Percentiles rank a stretch among this genome's conserved stretches.
phyloP scores from a whole-genome alignment of 2,797 vertebrate genomes.

The Brotula barbata region DNA sequence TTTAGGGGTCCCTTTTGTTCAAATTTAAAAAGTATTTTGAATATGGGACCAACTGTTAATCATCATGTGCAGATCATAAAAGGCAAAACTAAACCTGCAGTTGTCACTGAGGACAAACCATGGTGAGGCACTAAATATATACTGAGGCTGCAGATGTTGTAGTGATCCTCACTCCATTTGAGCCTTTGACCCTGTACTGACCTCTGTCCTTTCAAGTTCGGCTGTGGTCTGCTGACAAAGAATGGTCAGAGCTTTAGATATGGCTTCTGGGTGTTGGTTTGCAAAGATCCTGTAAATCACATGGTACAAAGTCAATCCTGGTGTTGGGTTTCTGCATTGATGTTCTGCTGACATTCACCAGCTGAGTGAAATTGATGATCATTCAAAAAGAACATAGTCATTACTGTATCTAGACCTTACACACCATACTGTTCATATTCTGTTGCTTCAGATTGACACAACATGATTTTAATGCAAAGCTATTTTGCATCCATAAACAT shows the following conservation, averaged over 20 bases:
- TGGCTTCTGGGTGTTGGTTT: slow-evolving; percentile 56
- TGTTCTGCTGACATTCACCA: slow-evolving; percentile 40
- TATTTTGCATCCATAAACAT: too few species aligned
- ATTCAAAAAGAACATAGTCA: too few species aligned
- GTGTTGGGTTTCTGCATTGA: slow-evolving; percentile 62
- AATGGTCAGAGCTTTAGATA: slow-evolving; percentile 20
- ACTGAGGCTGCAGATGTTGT: slow-evolving; percentile 24
- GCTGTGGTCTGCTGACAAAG: slow-evolving; percentile 31
- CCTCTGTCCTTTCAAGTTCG: slow-evolving; percentile 55
- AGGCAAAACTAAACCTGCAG: slow-evolving; percentile 7
- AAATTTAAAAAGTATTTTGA: too few species aligned
- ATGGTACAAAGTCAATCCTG: slow-evolving; percentile 49
- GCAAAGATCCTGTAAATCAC: slow-evolving; percentile 47
- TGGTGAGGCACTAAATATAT: background rate
- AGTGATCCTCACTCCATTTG: slow-evolving; percentile 23
- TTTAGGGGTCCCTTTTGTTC: too few species aligned
- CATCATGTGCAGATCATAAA: background rate
- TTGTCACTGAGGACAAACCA: slow-evolving; percentile 6
- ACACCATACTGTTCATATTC: too few species aligned
- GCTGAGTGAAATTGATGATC: background rate
- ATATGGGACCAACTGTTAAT: too few species aligned
- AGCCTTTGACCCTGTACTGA: slow-evolving; percentile 46
- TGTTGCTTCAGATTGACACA: too few species aligned
- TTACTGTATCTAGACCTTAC: too few species aligned
- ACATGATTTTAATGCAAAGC: too few species aligned